Evolutionary conservation across 2,888 invertebrate genomes (phyloP).

Genomic region (Tenthredo distinguenda): DNA sequence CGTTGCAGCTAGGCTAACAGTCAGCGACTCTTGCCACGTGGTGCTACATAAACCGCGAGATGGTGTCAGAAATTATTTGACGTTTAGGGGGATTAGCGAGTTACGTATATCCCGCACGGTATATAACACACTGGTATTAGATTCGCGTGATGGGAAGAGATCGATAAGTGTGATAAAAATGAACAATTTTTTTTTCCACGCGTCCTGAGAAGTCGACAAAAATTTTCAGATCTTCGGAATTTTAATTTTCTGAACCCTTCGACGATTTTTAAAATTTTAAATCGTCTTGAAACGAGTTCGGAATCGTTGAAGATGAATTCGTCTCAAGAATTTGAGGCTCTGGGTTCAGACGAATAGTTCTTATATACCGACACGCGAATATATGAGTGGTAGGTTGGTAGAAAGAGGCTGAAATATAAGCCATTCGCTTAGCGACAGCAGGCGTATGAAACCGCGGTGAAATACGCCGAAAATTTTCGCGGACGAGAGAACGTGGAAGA

Average conservation of each 20-base stretch:
- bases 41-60: not conserved
- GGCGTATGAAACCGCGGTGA: conserved; percentile 17
- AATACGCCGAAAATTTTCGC: conserved; percentile 19
- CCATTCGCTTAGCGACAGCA: not conserved
- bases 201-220: too few relatives aligned
- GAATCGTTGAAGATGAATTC: too few relatives aligned
- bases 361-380: not conserved
- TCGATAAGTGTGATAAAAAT: too few relatives aligned
- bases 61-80: not conserved
- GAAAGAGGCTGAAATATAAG: conserved; percentile 32
- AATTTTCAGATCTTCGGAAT: too few relatives aligned
- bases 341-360: not conserved
- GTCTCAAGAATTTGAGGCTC: not conserved
- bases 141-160: not conserved
- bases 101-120: not conserved
- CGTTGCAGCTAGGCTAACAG: not conserved
- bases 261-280: too few relatives aligned
- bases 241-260: too few relatives aligned
- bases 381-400: not conserved
- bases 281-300: too few relatives aligned
- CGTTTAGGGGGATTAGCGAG: not conserved
- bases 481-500: conserved; percentile 14
- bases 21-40: conserved; percentile 5
- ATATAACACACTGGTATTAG: not conserved
- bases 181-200: too few relatives aligned